Evolutionary conservation across 2,888 invertebrate genomes (phyloP).

Genomic region (Megalurothrips usitatus): DNA sequence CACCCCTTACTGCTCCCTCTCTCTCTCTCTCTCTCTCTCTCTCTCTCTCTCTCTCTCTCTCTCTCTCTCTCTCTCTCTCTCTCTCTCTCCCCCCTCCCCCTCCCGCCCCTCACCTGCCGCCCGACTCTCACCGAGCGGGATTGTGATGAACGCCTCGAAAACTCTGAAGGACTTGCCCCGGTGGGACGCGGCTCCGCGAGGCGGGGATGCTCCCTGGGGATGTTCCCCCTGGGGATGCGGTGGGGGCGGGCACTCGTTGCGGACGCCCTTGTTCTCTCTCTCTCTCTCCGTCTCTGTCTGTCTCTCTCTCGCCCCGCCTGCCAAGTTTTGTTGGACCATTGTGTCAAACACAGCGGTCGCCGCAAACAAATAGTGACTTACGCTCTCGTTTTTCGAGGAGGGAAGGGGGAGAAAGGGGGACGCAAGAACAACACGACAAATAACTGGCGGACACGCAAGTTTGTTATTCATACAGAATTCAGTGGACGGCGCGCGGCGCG

Average conservation of each 20-base stretch:
- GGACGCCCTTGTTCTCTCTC: not conserved
- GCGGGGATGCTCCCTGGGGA: not conserved
- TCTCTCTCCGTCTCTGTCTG: not conserved
- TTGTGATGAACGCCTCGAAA: constrained; percentile 1
- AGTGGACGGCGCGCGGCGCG: not conserved
- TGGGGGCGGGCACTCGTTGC: not conserved
- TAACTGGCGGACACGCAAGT: constrained; percentile 3
- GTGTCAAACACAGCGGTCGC: not conserved
- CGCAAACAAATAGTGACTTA: constrained; percentile 1
- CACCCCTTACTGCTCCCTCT: constrained; percentile 7
- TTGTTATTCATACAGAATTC: constrained; percentile 21
- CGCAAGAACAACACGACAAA: not conserved
- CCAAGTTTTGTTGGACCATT: not conserved
- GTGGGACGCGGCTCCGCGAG: not conserved
- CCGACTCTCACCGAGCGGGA: not conserved
- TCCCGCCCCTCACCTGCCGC: not conserved
- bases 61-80: constrained; percentile 26
- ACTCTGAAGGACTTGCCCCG: not conserved
- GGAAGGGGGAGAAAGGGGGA: not conserved
- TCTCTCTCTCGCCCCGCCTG: not conserved
- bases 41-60: constrained; percentile 30
- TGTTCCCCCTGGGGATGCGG: not conserved
- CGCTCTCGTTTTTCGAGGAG: not conserved
- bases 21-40: constrained; percentile 30
- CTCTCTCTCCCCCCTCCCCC: not conserved